Percentiles rank a stretch among this genome's conserved stretches.
Evolutionary conservation across 2,113 vertebrate genomes (phyloP).

Genomic region (Nyctibius bracteatus): DNA sequence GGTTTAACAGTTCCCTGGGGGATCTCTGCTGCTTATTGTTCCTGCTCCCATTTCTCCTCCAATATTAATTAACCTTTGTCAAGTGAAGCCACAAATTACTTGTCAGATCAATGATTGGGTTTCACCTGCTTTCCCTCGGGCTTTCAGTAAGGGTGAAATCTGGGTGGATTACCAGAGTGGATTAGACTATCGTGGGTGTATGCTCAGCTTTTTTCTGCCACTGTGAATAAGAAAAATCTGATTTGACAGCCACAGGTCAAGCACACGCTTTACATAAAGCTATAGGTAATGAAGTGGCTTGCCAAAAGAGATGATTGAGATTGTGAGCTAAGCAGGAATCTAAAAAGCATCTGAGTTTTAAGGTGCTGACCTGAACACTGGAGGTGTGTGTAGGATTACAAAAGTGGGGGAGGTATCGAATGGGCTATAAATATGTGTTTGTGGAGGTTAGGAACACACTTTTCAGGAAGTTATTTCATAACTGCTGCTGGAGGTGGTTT

Average conservation of each 20-base stretch:
- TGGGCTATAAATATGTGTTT: not conserved
- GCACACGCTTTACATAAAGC: not conserved
- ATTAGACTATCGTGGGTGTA: not conserved
- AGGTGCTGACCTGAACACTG: not conserved
- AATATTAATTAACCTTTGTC: slow-evolving; percentile 31
- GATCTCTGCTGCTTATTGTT: not conserved
- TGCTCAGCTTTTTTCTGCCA: not conserved
- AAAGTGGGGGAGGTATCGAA: not conserved
- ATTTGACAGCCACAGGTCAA: not conserved
- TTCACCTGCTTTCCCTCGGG: slow-evolving; percentile 1
- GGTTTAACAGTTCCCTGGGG: not conserved
- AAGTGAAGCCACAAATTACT: slow-evolving; percentile 18
- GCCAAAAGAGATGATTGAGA: not conserved
- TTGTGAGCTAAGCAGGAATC: not conserved
- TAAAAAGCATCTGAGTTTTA: not conserved
- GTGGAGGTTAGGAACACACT: not conserved
- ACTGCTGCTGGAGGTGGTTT: not conserved
- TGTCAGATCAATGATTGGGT: slow-evolving; percentile 2
- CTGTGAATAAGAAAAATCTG: not conserved
- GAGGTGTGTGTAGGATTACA: not conserved
- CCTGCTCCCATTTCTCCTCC: not conserved
- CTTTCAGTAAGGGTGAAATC: not conserved
- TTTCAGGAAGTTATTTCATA: not conserved
- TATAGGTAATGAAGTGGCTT: not conserved
- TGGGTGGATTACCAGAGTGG: not conserved